Base-by-base conservation (phyloP, 1,140 invertebrate genomes). In the Drosophila pandora region DNA sequence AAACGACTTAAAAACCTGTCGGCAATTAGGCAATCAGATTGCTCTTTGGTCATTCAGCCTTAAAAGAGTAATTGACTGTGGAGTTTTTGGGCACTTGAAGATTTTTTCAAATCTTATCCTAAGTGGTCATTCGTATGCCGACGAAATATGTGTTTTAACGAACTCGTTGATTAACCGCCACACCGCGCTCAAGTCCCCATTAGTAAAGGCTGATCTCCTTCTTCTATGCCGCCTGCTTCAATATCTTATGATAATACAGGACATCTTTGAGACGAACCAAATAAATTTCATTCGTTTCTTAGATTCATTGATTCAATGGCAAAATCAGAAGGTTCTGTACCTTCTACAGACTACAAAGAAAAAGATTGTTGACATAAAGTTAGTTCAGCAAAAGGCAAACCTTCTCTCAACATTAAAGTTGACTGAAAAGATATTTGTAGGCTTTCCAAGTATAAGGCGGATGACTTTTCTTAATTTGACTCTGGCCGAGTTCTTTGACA, bases 341-440 rank as follows among this genome's bases (percentile, higher is more conserved):
- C 68, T 49, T 80, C 92, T 78, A 72, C 93, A 53, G 30, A 23
- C 90, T 92, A 82, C 92, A 89, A 64, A 91, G 91, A 79, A 85
- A 97, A 47, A 90, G 97, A 76, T 87, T 8, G 47, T 65, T 0
- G 83, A 82, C 7, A 7, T 88, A 0, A 87, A 87, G 41, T 13
- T 79, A 13, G 61, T 88, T 65, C 74, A 78, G 12, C 64, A 53
- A 8, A 87, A 82, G 32, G 67, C 88, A 9, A 75, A 55, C 23
- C 61, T 87, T n/a, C 17, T 87, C 7, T 64, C 83, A 0, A 76
- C 75, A 0, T 52, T 87, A 2, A 87, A 79, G 56, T 32, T 82
- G 22, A 48, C 83, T 2, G 82, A 87, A 32, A 68, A 64, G 23
- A 78, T 79, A 1, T 58, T 87, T 8, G 56, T 30, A 10, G 75